phyloP scores from a whole-genome alignment of 2,113 vertebrate species.

The Junco hyemalis region DNA sequence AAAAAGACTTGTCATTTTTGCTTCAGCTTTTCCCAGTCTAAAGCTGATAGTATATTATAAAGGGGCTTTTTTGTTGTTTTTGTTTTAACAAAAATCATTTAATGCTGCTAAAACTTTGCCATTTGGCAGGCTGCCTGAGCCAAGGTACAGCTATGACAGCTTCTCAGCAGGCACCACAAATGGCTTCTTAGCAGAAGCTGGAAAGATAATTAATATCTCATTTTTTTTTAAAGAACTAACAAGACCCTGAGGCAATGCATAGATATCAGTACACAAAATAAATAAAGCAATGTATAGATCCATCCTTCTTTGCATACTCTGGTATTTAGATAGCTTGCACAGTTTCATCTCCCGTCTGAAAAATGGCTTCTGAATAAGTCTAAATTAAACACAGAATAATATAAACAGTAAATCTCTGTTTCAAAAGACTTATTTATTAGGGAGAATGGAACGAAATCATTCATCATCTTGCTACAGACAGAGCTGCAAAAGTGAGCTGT shows the following conservation, averaged over 20 bases:
- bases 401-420: neutral
- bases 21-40: neutral
- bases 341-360: neutral
- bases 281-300: neutral
- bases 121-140: neutral
- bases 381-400: neutral
- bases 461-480: neutral
- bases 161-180: neutral
- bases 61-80: neutral
- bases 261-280: neutral
- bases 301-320: neutral
- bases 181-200: neutral
- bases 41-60: neutral
- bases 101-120: neutral
- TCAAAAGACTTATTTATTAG: neutral
- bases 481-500: neutral
- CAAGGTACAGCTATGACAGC: neutral
- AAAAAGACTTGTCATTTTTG: neutral
- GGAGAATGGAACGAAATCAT: fast-evolving
- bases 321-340: neutral
- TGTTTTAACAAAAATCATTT: neutral
- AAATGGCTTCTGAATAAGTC: neutral
- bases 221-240: neutral
- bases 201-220: neutral
- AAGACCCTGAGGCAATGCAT: neutral